Percentiles rank a stretch among this genome's conserved stretches.
Conservation (phyloP, 2,797 vertebrate genomes). For the Eurystomus glaucurus region DNA sequence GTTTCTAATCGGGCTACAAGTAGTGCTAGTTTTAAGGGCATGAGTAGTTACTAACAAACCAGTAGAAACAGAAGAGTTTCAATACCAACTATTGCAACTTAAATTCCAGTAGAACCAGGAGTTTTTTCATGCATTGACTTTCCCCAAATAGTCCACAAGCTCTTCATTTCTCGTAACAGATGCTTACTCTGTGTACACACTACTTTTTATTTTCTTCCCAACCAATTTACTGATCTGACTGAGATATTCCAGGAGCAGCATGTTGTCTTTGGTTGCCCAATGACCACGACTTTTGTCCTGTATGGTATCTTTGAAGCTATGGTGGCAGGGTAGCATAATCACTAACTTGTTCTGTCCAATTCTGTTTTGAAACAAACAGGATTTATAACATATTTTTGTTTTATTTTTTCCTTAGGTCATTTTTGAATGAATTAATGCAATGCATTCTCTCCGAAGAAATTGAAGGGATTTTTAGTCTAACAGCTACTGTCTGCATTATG, state of each 20-base stretch:
- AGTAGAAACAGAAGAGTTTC: background rate
- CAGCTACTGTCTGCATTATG: conserved; percentile 87
- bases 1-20: background rate
- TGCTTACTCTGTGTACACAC: background rate
- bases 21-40: background rate
- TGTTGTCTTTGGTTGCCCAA: background rate
- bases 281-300: background rate
- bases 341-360: background rate
- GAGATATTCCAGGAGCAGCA: background rate
- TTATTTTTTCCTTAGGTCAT: conserved; percentile 82
- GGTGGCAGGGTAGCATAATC: background rate
- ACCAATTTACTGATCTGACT: background rate
- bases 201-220: background rate
- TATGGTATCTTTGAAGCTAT: background rate
- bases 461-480: conserved; percentile 86
- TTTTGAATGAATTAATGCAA: conserved; percentile 87
- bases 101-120: background rate
- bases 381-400: background rate
- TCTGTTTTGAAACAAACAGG: background rate
- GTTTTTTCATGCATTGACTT: background rate
- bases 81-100: background rate
- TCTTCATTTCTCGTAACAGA: background rate
- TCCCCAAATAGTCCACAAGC: background rate
- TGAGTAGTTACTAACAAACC: background rate
- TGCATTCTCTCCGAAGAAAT: conserved; percentile 87